Base-by-base conservation (phyloP, 2,113 vertebrate species). In the Theristicus caerulescens region DNA sequence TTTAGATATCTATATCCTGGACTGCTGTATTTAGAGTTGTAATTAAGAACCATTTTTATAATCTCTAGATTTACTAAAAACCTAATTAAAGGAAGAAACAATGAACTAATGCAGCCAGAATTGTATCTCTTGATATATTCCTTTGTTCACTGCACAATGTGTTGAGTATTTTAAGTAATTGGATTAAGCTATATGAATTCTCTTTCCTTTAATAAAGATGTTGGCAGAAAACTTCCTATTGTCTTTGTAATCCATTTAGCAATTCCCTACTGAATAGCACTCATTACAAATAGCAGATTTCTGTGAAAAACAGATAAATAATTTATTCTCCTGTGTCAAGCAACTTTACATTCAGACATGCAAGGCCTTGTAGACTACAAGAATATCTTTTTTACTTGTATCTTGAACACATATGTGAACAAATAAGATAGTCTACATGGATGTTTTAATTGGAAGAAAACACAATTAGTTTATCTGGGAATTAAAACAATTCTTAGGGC, bases 171-270 rank as follows among this genome's bases (percentile, higher is more conserved):
- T 77, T 74, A 52, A 83, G 19, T 80, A 88, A 94, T 59, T 83
- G 8, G 18, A 93, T 89, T 86, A 86, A 74, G 20, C 27, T 66
- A n/a, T 73, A 78, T 58, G 36, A 92, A 73, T 81, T 73, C 31
- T 90, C 31, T 72, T 85, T 61, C 34, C 40, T 86, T 95, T 88
- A 95, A 83, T 88, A 92, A 83, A 81, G 76, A 86, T 86, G 46
- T 49, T 92, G 36, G 49, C 36, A 76, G 59, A 84, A 95, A 85
- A 31, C 26, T 54, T 94, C 26, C 15, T 83, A 29, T 51, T 70
- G 34, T 88, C 21, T 88, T 92, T 93, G 73, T n/a, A 94, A 86
- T 88, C 10, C 40, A 55, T 78, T 92, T 88, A 94, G 13, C 19
- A 51, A 32, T 88, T 94, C 54, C 13, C 19, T 61, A 49, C 6